A percentile compares a stretch with the other conserved stretches of the same genome.
These are phyloP conservation scores for Bombus picipes DNA, from an alignment of 1,140 invertebrate species.

Conservation along the genomic window DNA sequence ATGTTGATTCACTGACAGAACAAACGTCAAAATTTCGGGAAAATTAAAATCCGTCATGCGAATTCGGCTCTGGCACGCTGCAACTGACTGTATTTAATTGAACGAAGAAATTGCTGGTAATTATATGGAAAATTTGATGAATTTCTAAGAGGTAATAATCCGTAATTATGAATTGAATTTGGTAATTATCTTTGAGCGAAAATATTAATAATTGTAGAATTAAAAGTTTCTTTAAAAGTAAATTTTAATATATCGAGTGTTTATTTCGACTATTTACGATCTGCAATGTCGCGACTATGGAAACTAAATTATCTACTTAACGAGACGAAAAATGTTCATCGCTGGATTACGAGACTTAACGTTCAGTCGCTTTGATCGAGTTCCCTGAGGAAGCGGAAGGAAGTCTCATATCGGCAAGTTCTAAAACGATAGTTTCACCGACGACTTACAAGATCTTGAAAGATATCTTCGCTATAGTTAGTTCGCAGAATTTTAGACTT, in stretches of 20 bases:
- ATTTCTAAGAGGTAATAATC: background rate
- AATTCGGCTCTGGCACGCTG: background rate
- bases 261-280: background rate
- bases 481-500: background rate
- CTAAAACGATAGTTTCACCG: background rate
- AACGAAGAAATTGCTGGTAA: background rate
- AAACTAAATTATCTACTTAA: background rate
- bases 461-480: background rate
- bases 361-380: background rate
- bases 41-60: background rate
- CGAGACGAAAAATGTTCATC: background rate
- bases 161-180: background rate
- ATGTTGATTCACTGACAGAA: background rate
- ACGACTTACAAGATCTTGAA: background rate
- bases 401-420: background rate
- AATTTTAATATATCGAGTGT: too few relatives aligned
- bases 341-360: background rate
- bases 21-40: background rate
- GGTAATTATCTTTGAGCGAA: background rate
- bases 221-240: background rate
- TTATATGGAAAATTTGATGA: background rate
- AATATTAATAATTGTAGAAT: background rate
- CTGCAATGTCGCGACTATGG: background rate
- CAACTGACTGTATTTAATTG: background rate
- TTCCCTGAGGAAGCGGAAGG: background rate